Evolutionary conservation across 2,797 vertebrate species (phyloP).

Genomic region (Phaenicophaeus curvirostris): DNA sequence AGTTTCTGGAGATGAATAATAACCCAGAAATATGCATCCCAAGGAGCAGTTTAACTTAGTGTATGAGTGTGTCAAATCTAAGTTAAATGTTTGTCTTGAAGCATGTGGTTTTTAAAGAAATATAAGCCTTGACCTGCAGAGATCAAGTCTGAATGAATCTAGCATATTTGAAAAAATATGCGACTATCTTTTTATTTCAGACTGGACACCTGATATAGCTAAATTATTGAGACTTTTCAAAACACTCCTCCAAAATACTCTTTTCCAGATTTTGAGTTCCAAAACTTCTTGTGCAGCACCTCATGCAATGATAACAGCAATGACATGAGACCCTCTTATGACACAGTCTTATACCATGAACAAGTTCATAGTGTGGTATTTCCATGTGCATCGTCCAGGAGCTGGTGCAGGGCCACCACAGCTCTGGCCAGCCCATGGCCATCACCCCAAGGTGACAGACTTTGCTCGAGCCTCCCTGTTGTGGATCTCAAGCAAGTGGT

Average conservation of each 20-base stretch:
- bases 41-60: neutral
- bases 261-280: neutral
- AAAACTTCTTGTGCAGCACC: neutral
- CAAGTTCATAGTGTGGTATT: neutral
- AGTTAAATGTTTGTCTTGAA: neutral
- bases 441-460: neutral
- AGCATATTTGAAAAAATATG: neutral
- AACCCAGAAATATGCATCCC: neutral
- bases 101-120: neutral
- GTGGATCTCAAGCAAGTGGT: neutral
- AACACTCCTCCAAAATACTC: neutral
- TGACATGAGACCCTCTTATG: neutral
- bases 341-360: neutral
- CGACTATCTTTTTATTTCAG: neutral
- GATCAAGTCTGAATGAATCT: neutral
- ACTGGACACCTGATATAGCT: neutral
- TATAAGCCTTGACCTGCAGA: neutral
- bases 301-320: neutral
- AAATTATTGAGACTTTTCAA: neutral
- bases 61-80: neutral
- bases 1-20: neutral
- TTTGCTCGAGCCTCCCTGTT: neutral
- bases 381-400: neutral
- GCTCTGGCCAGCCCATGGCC: neutral
- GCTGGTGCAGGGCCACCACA: neutral